These are phyloP conservation scores for Perizoma flavofasciatum DNA, from an alignment of 2,888 invertebrate genomes.

Conservation along the genomic window DNA sequence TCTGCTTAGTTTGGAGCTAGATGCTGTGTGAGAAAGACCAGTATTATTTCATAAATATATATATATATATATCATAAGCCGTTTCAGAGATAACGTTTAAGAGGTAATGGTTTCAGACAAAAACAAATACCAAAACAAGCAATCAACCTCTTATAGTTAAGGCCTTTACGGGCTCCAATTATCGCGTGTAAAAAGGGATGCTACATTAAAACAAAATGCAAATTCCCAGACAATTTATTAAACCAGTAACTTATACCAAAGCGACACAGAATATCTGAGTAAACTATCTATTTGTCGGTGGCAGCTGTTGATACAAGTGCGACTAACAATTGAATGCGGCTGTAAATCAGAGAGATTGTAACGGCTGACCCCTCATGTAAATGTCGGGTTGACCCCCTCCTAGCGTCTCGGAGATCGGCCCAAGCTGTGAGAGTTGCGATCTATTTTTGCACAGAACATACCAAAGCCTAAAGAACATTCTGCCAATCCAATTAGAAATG, in stretches of 20 bases:
- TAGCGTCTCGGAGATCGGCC: conserved; percentile 52
- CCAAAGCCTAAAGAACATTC: too few relatives aligned
- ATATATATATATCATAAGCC: too few relatives aligned
- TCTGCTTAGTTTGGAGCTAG: too few relatives aligned
- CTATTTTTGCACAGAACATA: conserved; percentile 9
- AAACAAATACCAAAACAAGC: too few relatives aligned
- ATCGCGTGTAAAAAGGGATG: background rate
- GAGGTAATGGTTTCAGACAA: too few relatives aligned
- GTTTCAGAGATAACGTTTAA: too few relatives aligned
- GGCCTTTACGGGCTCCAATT: too few relatives aligned
- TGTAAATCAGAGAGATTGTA: conserved; percentile 78
- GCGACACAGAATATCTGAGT: conserved; percentile 46
- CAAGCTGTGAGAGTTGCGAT: conserved; percentile 52
- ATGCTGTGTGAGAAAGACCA: too few relatives aligned
- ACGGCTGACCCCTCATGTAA: conserved; percentile 74
- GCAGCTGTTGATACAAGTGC: conserved; percentile 77
- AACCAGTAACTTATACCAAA: conserved; percentile 33
- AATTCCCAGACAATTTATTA: conserved; percentile 31
- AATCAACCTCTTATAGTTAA: too few relatives aligned
- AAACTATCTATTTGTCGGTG: conserved; percentile 65
- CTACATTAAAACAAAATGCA: conserved; percentile 21
- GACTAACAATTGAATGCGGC: conserved; percentile 78
- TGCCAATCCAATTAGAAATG: too few relatives aligned
- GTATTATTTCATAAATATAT: too few relatives aligned
- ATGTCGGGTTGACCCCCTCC: conserved; percentile 63